These are phyloP conservation scores for Nyctibius bracteatus DNA, from an alignment of 2,113 vertebrate species.

Conservation along the genomic window DNA sequence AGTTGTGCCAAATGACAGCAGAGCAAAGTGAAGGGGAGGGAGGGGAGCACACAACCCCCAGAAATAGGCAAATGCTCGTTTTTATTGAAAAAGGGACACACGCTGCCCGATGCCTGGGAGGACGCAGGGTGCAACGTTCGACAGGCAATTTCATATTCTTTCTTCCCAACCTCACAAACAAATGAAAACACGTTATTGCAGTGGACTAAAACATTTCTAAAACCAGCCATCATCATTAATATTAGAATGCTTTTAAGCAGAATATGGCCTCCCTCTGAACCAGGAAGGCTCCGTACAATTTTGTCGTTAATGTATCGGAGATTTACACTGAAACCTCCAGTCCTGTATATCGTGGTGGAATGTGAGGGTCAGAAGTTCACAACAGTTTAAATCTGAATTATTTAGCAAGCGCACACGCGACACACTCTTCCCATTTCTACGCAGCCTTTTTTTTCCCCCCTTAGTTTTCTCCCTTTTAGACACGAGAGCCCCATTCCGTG, in stretches of 20 bases:
- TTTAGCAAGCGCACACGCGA: neutral
- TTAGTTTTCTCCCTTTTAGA: neutral
- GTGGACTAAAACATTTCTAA: neutral
- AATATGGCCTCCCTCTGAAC: neutral
- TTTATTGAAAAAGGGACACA: neutral
- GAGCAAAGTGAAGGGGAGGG: neutral
- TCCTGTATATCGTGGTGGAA: neutral
- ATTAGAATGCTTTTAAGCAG: constrained; percentile 7
- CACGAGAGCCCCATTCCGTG: neutral
- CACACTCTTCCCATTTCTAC: neutral
- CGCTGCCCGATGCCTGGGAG: neutral
- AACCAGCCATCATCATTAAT: neutral
- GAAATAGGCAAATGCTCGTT: neutral
- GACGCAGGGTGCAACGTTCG: neutral
- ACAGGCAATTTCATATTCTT: neutral
- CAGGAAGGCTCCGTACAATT: neutral
- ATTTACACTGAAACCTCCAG: neutral
- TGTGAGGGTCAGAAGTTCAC: constrained; percentile 57
- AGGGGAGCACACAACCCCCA: neutral
- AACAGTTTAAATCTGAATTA: constrained; percentile 53
- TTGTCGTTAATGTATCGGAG: neutral
- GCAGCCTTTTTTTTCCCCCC: neutral
- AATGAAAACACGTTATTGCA: neutral
- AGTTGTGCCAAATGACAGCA: neutral
- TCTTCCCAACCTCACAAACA: neutral